A percentile compares a stretch with the other conserved stretches of the same genome.
Conservation (phyloP, 2,888 invertebrate species). For the Hypena proboscidalis region DNA sequence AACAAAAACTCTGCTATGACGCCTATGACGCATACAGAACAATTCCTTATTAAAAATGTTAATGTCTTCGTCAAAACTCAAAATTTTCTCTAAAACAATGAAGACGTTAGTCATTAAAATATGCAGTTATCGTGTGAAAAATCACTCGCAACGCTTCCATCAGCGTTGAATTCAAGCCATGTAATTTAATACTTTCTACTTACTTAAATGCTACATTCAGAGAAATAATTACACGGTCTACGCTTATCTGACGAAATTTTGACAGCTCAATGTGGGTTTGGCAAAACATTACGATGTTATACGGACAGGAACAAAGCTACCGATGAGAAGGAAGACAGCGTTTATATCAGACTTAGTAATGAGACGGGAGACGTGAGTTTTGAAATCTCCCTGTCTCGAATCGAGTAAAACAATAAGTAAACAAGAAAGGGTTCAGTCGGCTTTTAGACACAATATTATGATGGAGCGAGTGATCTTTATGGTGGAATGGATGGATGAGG, state of each 20-base stretch:
- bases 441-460: too few relatives aligned
- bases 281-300: constrained; percentile 56
- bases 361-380: constrained; percentile 30
- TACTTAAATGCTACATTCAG: constrained; percentile 63
- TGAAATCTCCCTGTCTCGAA: constrained; percentile 31
- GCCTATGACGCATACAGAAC: constrained; percentile 9
- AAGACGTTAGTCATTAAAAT: constrained; percentile 64
- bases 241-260: constrained; percentile 68
- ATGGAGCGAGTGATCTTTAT: too few relatives aligned
- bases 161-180: constrained; percentile 58
- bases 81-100: constrained; percentile 63
- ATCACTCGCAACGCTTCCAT: constrained; percentile 55
- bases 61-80: constrained; percentile 42
- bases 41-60: constrained; percentile 21
- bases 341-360: constrained; percentile 37
- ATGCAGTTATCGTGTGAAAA: constrained; percentile 75
- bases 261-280: constrained; percentile 75
- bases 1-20: constrained; percentile 8
- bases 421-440: too few relatives aligned
- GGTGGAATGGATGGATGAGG: too few relatives aligned
- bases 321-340: constrained; percentile 46
- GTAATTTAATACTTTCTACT: constrained; percentile 79
- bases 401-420: constrained; percentile 15
- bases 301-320: constrained; percentile 44
- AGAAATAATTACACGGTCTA: constrained; percentile 72